Percentiles rank a stretch among this genome's conserved stretches.
Conservation (phyloP, 2,888 invertebrate species). For the Ypsolopha sequella region DNA sequence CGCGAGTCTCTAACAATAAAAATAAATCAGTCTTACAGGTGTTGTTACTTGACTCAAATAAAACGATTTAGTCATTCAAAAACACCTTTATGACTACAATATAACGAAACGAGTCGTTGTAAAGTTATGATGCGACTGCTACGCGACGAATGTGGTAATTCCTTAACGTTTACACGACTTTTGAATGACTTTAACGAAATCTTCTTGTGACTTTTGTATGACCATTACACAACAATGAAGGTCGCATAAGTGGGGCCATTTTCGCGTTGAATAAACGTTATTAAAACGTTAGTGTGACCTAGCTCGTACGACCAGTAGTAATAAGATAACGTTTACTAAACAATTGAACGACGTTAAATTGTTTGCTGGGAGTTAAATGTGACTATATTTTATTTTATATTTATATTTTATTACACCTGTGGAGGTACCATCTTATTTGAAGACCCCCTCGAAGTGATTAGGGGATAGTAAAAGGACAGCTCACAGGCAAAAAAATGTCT, state of each 20-base stretch:
- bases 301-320: not conserved
- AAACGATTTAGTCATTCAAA: not conserved
- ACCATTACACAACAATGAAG: not conserved
- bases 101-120: not conserved
- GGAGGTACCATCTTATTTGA: too few relatives aligned
- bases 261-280: not conserved
- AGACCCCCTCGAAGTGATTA: too few relatives aligned
- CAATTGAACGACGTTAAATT: not conserved
- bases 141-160: not conserved
- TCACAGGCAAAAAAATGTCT: too few relatives aligned
- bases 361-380: too few relatives aligned
- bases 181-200: not conserved
- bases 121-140: not conserved
- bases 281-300: not conserved
- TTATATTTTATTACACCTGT: too few relatives aligned
- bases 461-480: too few relatives aligned
- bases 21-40: not conserved
- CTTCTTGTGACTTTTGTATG: not conserved
- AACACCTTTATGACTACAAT: not conserved
- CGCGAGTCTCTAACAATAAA: not conserved
- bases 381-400: too few relatives aligned
- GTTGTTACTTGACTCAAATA: not conserved
- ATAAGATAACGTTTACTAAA: not conserved
- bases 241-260: not conserved
- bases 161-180: not conserved